A percentile compares a stretch with the other conserved stretches of the same genome.
These are phyloP conservation scores for Pediacus dermestoides DNA, from an alignment of 2,888 invertebrate species.

Conservation along the genomic window DNA sequence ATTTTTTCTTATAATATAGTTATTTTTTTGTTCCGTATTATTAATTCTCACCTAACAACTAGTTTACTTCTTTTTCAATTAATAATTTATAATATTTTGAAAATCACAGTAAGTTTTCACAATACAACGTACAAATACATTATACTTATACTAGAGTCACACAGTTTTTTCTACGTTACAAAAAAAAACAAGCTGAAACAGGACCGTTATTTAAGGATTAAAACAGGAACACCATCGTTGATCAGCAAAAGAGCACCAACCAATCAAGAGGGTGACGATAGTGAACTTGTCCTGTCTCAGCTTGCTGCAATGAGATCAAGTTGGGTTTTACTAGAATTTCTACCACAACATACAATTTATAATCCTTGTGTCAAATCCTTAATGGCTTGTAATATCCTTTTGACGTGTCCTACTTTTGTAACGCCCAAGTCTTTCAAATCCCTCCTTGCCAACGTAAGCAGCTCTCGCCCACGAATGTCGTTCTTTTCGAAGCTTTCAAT, in stretches of 20 bases:
- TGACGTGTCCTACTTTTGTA: slow-evolving; percentile 93
- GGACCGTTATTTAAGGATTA: no score
- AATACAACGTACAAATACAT: slow-evolving; percentile 26
- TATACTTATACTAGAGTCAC: no score
- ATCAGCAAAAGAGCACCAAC: no score
- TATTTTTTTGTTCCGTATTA: no score
- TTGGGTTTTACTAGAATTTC: no score
- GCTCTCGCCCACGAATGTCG: slow-evolving; percentile 87
- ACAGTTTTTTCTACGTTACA: slow-evolving; percentile 22
- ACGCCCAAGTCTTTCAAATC: slow-evolving; percentile 90
- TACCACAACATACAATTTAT: slow-evolving; percentile 36
- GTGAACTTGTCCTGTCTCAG: no score
- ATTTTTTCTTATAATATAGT: no score
- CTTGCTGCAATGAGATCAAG: no score
- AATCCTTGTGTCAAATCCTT: slow-evolving; percentile 65
- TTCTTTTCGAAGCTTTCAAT: slow-evolving; percentile 85
- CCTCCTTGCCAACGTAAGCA: slow-evolving; percentile 79
- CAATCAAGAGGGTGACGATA: no score
- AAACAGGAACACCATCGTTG: no score
- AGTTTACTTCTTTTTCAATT: no score
- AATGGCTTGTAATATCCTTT: slow-evolving; percentile 89
- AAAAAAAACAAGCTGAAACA: slow-evolving; percentile 16
- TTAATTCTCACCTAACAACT: no score
- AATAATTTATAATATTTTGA: slow-evolving; percentile 28
- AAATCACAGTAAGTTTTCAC: slow-evolving; percentile 36